These are phyloP conservation scores for Epinephelus fuscoguttatus DNA, from an alignment of 2,113 vertebrate genomes.

Conservation along the genomic window DNA sequence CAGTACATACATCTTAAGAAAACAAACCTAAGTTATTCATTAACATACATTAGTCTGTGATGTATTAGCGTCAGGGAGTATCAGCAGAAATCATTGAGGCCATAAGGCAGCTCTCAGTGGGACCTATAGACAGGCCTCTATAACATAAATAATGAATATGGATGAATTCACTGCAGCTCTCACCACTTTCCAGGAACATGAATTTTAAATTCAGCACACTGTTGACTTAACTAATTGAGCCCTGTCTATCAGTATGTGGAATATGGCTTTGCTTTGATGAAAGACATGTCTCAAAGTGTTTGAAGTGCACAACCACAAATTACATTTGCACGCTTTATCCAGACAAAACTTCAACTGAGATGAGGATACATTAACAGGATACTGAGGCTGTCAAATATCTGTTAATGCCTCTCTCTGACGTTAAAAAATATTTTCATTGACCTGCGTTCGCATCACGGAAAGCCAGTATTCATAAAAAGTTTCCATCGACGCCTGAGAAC, in stretches of 20 bases:
- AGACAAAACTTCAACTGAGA: not conserved
- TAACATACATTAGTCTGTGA: conserved; percentile 42
- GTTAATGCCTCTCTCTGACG: not conserved
- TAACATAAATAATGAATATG: conserved; percentile 58
- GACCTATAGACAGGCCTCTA: conserved; percentile 39
- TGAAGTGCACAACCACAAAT: conserved; percentile 30
- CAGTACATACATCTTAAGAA: conserved; percentile 35
- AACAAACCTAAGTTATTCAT: conserved; percentile 56
- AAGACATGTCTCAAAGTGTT: conserved; percentile 30
- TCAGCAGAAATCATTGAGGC: conserved; percentile 50
- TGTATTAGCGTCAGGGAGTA: conserved; percentile 32
- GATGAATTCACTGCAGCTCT: conserved; percentile 41
- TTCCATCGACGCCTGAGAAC: conserved; percentile 64
- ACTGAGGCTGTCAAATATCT: not conserved
- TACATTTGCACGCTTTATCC: not conserved
- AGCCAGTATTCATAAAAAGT: conserved; percentile 49
- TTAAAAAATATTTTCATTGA: conserved; percentile 8
- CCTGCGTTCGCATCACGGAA: conserved; percentile 33
- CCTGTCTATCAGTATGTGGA: conserved; percentile 26
- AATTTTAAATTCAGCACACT: conserved; percentile 48
- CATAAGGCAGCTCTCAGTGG: conserved; percentile 41
- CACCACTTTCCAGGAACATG: conserved; percentile 37
- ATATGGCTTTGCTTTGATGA: conserved; percentile 20
- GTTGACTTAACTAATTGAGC: conserved; percentile 50
- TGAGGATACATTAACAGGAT: conserved; percentile 6